Conservation (phyloP, 1,140 invertebrate genomes). For the Druon quercuslanigerum region DNA sequence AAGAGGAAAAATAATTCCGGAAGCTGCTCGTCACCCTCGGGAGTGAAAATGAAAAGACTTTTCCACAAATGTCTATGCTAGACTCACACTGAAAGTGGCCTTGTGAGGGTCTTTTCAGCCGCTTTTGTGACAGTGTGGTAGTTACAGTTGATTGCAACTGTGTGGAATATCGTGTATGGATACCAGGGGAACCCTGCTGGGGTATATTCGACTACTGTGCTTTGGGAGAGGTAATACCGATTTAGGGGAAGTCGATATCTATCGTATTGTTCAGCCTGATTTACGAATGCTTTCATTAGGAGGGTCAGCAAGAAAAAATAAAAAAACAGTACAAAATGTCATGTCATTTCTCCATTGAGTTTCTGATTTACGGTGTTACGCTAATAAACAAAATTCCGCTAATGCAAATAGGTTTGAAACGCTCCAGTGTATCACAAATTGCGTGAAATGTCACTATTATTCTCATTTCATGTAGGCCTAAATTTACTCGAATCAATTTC, state of each 20-base stretch:
- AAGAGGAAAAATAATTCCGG: background rate
- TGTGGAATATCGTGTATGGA: slow-evolving; percentile 28
- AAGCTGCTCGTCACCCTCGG: background rate
- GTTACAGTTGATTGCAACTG: slow-evolving; percentile 23
- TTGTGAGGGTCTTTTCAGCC: slow-evolving; percentile 29
- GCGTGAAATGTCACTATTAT: background rate
- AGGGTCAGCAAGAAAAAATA: background rate
- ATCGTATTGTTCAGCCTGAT: slow-evolving; percentile 50
- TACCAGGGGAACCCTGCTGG: slow-evolving; percentile 9
- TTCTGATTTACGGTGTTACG: background rate
- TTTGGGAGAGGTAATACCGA: slow-evolving; percentile 11
- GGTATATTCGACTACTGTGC: background rate
- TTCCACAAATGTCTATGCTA: slow-evolving; percentile 10
- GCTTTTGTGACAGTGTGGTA: slow-evolving; percentile 12
- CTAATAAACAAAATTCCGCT: background rate
- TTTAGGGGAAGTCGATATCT: slow-evolving; percentile 45
- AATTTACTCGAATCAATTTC: no score
- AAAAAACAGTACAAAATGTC: background rate
- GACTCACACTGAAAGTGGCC: background rate
- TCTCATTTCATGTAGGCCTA: no score
- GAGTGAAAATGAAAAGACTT: slow-evolving; percentile 21
- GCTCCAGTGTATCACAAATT: background rate
- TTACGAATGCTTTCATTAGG: slow-evolving; percentile 42
- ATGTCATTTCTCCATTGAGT: no score
- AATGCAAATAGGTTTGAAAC: background rate